These are phyloP conservation scores for Bimastos eiseni DNA, from an alignment of 2,888 invertebrate genomes.

Conservation along the genomic window DNA sequence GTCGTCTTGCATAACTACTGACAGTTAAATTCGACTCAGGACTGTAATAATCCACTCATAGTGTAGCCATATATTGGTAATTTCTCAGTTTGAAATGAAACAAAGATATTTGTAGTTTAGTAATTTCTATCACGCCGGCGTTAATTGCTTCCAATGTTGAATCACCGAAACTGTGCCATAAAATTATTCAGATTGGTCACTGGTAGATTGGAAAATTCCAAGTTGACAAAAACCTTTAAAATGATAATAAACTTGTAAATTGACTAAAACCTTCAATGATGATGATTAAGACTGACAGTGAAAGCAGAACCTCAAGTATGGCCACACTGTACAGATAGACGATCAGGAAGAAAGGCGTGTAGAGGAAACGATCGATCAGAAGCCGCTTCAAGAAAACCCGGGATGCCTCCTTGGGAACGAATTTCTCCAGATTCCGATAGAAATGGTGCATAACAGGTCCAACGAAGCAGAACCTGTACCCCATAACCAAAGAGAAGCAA, in stretches of 20 bases:
- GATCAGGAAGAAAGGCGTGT: slow-evolving; percentile 54
- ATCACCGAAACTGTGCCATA: no score
- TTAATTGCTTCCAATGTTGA: no score
- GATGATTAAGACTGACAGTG: background rate
- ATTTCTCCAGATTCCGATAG: slow-evolving; percentile 51
- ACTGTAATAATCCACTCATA: no score
- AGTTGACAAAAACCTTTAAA: no score
- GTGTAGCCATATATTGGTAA: no score
- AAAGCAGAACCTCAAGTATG: slow-evolving; percentile 50
- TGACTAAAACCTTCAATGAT: background rate
- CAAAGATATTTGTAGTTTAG: no score
- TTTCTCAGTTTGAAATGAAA: no score
- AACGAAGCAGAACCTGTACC: slow-evolving; percentile 52
- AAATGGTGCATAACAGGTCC: slow-evolving; percentile 54
- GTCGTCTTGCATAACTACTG: no score
- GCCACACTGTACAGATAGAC: slow-evolving; percentile 53
- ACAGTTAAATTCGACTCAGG: no score
- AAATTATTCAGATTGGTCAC: no score
- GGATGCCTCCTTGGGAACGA: slow-evolving; percentile 48
- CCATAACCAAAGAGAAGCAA: background rate
- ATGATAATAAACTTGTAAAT: background rate
- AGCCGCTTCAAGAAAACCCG: slow-evolving; percentile 48
- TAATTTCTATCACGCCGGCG: no score
- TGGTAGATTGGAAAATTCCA: no score
- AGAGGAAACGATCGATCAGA: slow-evolving; percentile 52